A percentile compares a stretch with the other conserved stretches of the same genome.
Conservation (phyloP, 2,888 invertebrate species). For the Argyresthia albistria region DNA sequence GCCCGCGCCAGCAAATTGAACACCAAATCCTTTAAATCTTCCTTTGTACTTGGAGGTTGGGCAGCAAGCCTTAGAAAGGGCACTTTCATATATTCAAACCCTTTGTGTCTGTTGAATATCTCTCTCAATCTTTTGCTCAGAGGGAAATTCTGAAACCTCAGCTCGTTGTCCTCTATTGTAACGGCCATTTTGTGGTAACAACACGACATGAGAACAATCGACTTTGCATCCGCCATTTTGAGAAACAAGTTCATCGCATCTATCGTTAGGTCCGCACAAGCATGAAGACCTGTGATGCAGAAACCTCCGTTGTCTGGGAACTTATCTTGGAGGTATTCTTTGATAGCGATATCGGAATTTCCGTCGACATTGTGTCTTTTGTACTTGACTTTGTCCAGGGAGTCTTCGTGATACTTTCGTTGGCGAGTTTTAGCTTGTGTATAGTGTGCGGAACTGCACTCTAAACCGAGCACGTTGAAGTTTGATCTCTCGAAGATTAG, state of each 20-base stretch:
- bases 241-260: conserved; percentile 77
- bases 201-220: conserved; percentile 81
- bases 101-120: conserved; percentile 35
- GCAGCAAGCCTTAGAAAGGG: conserved; percentile 82
- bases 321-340: conserved; percentile 40
- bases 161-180: conserved; percentile 9
- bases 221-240: conserved; percentile 63
- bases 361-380: conserved; percentile 68
- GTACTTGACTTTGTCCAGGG: conserved; percentile 70
- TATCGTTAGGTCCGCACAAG: conserved; percentile 84
- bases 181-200: conserved; percentile 81
- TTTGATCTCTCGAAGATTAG: conserved; percentile 71
- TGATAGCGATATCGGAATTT: conserved; percentile 57
- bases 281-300: conserved; percentile 77
- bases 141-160: conserved; percentile 77
- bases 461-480: conserved; percentile 77
- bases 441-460: conserved; percentile 72
- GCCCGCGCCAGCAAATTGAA: conserved; percentile 74
- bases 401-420: conserved; percentile 61
- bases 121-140: conserved; percentile 64
- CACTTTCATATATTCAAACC: conserved; percentile 59
- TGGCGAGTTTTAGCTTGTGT: conserved; percentile 72
- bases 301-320: conserved; percentile 34
- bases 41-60: conserved; percentile 74
- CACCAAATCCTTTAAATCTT: conserved; percentile 55